Base-by-base conservation (phyloP, 2,113 vertebrate species). In the Heterocephalus glaber region DNA sequence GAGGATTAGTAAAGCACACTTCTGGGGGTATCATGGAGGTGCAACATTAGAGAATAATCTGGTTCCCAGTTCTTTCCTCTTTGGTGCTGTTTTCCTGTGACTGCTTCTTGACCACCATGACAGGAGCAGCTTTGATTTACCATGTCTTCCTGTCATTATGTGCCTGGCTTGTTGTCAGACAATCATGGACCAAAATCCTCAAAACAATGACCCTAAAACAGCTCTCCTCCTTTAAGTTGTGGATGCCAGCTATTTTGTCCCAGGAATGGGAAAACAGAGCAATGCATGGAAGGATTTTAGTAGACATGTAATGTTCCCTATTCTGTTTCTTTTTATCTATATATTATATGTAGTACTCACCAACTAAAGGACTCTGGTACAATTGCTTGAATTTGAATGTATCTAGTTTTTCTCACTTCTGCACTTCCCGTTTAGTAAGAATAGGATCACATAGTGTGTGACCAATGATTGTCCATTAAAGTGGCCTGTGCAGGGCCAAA, bases 401-500 rank as follows among this genome's bases (percentile, higher is more conserved):
- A 12, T 65, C 2, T 65, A 26, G 11, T 56, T 80, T 85, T 63
- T 54, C 52, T 86, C 33, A 13, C 19, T 9, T 61, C 28, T 68
- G 22, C 22, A 22, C 3, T 77, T 77, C 61, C 54, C 22, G 0
- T 33, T 84, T 26, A 68, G 1, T 85, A 72, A 89, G 16, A 88
- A 35, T 2, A 76, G 54, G 30, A n/a, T 61, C 44, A 74, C 49
- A 85, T 30, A 30, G 3, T 56, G 41, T 66, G 22, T 10, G 5
- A 19, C 8, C n/a, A n/a, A n/a, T 11, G 3, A 41, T 0, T 47
- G 16, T 28, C 56, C 6, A 30, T 3, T 0, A 3, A 54, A 13
- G 41, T 58, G 19, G 6, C 7, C 4, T 10, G 0, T 26, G 5
- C 4, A 35, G 20, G 33, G 2, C 41, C 16, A 47, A 47, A 22